Conservation (phyloP, 2,888 invertebrate genomes). For the Aethes cnicana region DNA sequence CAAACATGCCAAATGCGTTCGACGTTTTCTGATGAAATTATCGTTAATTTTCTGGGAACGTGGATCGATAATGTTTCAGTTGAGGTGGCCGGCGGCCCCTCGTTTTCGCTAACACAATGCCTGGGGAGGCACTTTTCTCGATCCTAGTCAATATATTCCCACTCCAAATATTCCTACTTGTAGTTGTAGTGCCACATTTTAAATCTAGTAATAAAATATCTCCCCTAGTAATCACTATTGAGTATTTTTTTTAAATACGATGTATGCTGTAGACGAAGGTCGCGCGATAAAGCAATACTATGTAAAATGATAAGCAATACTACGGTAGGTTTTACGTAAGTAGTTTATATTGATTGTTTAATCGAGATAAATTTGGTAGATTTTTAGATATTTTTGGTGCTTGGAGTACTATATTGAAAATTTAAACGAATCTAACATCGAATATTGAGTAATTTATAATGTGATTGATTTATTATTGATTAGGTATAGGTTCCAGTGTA, state of each 20-base stretch:
- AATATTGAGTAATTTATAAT: constrained; percentile 55
- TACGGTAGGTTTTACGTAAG: constrained; percentile 62
- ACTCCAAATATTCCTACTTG: constrained; percentile 55
- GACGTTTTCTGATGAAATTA: too few relatives aligned
- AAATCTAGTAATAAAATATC: constrained; percentile 48
- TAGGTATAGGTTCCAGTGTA: constrained; percentile 37
- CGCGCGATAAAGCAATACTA: constrained; percentile 77
- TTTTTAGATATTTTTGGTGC: constrained; percentile 73
- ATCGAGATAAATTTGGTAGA: constrained; percentile 56
- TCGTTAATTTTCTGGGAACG: too few relatives aligned
- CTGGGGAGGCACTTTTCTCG: constrained; percentile 51
- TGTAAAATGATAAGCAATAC: constrained; percentile 77
- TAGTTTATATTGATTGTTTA: constrained; percentile 58
- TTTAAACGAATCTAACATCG: constrained; percentile 70
- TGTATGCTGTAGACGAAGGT: constrained; percentile 58
- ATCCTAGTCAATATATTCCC: constrained; percentile 57
- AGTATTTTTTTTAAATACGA: constrained; percentile 53
- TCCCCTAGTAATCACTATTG: constrained; percentile 36
- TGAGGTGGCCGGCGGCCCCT: background rate
- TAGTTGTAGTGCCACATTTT: constrained; percentile 70
- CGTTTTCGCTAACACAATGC: constrained; percentile 33
- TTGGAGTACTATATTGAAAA: constrained; percentile 64
- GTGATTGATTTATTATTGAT: constrained; percentile 45
- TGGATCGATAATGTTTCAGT: too few relatives aligned
- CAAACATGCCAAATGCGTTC: too few relatives aligned